phyloP scores from a whole-genome alignment of 1,140 invertebrate genomes.

The Pararge aegeria region DNA sequence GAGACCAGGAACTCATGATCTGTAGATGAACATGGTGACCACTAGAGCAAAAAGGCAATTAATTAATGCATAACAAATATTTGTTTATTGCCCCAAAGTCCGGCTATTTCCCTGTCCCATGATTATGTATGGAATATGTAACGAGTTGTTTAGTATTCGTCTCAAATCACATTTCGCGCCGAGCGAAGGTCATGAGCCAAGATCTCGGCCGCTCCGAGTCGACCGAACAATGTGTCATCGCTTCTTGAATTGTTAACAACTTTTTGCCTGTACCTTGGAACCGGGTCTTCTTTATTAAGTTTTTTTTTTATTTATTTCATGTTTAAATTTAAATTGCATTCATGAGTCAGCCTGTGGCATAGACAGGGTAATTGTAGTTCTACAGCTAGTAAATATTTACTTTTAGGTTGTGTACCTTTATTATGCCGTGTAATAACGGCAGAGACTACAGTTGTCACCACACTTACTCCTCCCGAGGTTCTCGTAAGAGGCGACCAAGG shows the following conservation, averaged over 20 bases:
- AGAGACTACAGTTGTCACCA: no score
- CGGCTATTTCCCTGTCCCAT: not conserved
- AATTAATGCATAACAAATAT: not conserved
- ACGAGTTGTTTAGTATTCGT: slow-evolving; percentile 26
- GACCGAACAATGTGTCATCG: slow-evolving; percentile 17
- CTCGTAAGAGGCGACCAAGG: no score
- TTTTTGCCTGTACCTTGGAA: not conserved
- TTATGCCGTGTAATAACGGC: no score
- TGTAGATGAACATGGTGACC: no score
- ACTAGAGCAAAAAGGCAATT: no score
- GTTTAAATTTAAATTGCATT: not conserved
- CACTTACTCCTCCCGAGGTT: no score
- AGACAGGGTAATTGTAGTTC: no score
- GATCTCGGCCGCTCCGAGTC: slow-evolving; percentile 28
- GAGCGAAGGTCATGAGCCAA: slow-evolving; percentile 31
- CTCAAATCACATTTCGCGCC: slow-evolving; percentile 1
- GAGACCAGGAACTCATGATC: no score
- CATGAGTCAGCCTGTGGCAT: not conserved
- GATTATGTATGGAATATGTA: not conserved
- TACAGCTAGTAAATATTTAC: no score
- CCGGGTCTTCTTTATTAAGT: not conserved
- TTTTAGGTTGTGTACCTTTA: no score
- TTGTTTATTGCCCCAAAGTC: not conserved
- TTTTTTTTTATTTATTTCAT: no score
- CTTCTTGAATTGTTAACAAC: not conserved